These are phyloP conservation scores for Apocrypta bakeri DNA, from an alignment of 1,140 invertebrate genomes.

Conservation along the genomic window DNA sequence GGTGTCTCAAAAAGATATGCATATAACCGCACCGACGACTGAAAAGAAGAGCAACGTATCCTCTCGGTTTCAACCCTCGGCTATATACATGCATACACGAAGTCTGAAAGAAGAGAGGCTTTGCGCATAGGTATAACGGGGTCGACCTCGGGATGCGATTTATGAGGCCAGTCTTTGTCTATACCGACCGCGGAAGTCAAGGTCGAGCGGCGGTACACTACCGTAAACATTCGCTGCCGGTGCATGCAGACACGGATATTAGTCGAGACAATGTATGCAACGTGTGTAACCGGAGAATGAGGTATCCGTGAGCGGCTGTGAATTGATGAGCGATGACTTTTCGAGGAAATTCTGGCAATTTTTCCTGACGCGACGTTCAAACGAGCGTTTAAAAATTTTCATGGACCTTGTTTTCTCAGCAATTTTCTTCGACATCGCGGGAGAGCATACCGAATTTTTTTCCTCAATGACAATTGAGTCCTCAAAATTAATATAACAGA, in stretches of 20 bases:
- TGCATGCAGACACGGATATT: background rate
- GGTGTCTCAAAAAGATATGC: slow-evolving; percentile 32
- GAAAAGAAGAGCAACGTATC: slow-evolving; percentile 10
- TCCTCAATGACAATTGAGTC: background rate
- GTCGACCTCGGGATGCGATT: slow-evolving; percentile 62
- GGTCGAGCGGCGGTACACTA: slow-evolving; percentile 57
- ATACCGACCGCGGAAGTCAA: slow-evolving; percentile 56
- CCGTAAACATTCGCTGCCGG: slow-evolving; percentile 54
- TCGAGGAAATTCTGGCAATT: background rate
- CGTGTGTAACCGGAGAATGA: background rate
- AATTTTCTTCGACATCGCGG: too few relatives aligned
- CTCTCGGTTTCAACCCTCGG: slow-evolving; percentile 27
- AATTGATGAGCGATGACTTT: background rate
- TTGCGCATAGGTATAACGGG: slow-evolving; percentile 3
- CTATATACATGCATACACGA: background rate
- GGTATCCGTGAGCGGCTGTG: background rate
- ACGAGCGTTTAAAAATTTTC: background rate
- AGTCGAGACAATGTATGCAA: background rate
- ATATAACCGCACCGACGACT: slow-evolving; percentile 28
- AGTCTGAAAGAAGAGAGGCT: background rate
- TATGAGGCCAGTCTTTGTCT: slow-evolving; percentile 60
- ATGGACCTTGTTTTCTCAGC: too few relatives aligned
- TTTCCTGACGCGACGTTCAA: background rate
- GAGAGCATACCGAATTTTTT: too few relatives aligned
- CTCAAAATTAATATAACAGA: background rate